Evolutionary conservation across 2,797 vertebrate genomes (phyloP).

Genomic region (Pterois miles): DNA sequence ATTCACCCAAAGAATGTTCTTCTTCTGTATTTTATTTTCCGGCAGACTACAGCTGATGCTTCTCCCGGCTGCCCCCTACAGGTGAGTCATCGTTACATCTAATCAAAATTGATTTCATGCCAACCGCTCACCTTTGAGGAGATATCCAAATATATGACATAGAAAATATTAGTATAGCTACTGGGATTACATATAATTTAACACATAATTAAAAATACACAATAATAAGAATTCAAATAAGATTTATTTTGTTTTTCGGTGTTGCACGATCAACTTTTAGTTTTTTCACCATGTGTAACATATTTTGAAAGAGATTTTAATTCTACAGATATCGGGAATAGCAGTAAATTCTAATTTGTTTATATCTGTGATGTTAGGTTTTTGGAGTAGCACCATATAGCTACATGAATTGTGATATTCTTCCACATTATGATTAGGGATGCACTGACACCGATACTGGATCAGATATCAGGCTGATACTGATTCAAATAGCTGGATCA

Average conservation of each 20-base stretch:
- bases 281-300: not conserved
- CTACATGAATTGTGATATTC: not conserved
- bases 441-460: too few relatives aligned
- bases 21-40: not conserved
- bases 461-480: too few relatives aligned
- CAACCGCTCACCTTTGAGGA: not conserved
- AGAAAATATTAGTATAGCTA: not conserved
- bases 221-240: not conserved
- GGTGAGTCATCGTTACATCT: not conserved
- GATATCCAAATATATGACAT: not conserved
- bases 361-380: not conserved
- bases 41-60: not conserved
- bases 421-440: too few relatives aligned
- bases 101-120: not conserved
- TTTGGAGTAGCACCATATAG: not conserved
- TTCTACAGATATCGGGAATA: not conserved
- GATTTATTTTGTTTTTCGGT: too few relatives aligned
- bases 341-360: not conserved
- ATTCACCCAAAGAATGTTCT: rapidly evolving
- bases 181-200: not conserved
- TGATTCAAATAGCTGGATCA: too few relatives aligned
- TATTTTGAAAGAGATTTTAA: not conserved
- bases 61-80: slow-evolving; percentile 29
- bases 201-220: not conserved
- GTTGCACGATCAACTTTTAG: not conserved